Evolutionary conservation across 2,888 invertebrate genomes (phyloP), one percentile per base, ranked within the genome.

Genomic region (Stenchaetothrips biformis): DNA sequence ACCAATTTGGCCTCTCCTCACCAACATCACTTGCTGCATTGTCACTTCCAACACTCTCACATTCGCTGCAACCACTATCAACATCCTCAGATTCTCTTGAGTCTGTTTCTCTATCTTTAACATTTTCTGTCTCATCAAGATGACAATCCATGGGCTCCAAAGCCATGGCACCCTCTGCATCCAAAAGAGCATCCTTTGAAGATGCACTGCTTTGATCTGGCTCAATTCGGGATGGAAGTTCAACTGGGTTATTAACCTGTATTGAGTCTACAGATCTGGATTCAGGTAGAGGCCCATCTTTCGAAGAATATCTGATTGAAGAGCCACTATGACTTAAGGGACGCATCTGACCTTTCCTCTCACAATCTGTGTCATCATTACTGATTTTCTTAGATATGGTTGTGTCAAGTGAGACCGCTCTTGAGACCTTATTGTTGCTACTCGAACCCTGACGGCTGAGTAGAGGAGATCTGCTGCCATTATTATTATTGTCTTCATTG

Each of bases 111-210:
- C 86, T 67, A 85, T 85, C 62, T 85, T 86, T 80, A 78, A 79
- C 80, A 81, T 81, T 80, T 78, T 81, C 82, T 81, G 82, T 80
- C 49, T 80, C 81, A 81, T 81, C 80, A 79, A 81, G 78, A 49
- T 80, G 81, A 83, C 80, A 82, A 9, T 25, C 25, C 8, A 21
- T 8, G 21, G 67, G 2, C 80, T 87, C 87, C 62, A 86, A 84
- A 82, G 86, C 86, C 13, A 86, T 85, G 82, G 85, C 86, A 80
- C 86, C 86, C 80, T 85, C 85, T n/a, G 86, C 86, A 81, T 90
- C 91, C 87, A 92, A 88, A 18, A 92, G 87, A 83, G 91, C 90
- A 86, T 93, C 93, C 87, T 92, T 92, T 18, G 92, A 92, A 84
- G 91, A 92, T 48, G 92, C 92, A 85, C 92, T 92, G 77, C 90